Conservation (phyloP, 1,140 invertebrate genomes). For the Trachelipus rathkii region DNA sequence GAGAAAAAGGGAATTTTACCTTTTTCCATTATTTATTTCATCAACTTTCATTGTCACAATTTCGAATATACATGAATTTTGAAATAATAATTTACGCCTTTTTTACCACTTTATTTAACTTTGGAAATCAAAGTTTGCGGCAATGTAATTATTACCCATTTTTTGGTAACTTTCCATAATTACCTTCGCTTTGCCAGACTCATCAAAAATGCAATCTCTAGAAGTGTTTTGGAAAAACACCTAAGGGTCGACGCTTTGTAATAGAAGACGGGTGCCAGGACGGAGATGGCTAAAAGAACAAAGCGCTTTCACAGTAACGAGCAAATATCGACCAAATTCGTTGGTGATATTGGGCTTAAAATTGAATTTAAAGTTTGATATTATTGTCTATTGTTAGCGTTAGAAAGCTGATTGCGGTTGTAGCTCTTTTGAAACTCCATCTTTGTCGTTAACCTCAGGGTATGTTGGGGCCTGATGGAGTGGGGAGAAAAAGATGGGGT, state of each 20-base stretch:
- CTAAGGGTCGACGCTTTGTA: conserved; percentile 42
- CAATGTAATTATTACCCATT: conserved; percentile 7
- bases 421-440: conserved; percentile 44
- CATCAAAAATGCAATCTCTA: conserved; percentile 45
- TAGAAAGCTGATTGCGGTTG: conserved; percentile 43
- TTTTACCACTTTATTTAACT: background rate
- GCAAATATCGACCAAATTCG: background rate
- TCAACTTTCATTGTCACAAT: too few relatives aligned
- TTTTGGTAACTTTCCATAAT: conserved; percentile 13
- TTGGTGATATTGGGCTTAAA: background rate
- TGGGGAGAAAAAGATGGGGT: conserved; percentile 29
- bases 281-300: conserved; percentile 7
- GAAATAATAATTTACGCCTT: too few relatives aligned
- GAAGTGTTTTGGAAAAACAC: conserved; percentile 46
- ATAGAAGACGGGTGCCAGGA: conserved; percentile 45
- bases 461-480: conserved; percentile 32
- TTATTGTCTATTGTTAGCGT: conserved; percentile 8
- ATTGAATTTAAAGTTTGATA: background rate
- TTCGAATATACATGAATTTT: too few relatives aligned
- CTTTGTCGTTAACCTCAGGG: conserved; percentile 36
- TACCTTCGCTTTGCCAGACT: conserved; percentile 21
- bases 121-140: background rate
- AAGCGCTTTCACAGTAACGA: background rate
- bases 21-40: too few relatives aligned
- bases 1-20: background rate